Percentiles rank a stretch among this genome's conserved stretches.
Conservation (phyloP, 2,113 vertebrate genomes). For the Callionymus lyra region DNA sequence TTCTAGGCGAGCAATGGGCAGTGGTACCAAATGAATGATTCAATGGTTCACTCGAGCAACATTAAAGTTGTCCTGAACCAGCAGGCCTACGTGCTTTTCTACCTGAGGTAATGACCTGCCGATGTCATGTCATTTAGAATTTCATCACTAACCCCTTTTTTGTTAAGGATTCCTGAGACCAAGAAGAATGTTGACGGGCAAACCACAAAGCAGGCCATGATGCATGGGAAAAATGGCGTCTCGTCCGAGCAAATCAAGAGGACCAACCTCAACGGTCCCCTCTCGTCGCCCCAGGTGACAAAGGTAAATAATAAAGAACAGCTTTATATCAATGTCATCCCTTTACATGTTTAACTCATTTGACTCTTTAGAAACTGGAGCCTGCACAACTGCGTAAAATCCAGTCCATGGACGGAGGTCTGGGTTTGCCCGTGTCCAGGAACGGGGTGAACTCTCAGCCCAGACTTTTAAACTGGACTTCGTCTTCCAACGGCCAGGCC, state of each 20-base stretch:
- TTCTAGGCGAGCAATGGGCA: constrained; percentile 88
- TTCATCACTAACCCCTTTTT: constrained; percentile 1
- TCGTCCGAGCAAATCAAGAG: constrained; percentile 63
- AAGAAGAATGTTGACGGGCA: constrained; percentile 68
- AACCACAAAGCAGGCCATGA: constrained; percentile 45
- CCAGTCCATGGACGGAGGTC: constrained; percentile 69
- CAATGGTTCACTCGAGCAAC: constrained; percentile 82
- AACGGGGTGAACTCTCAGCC: constrained; percentile 42
- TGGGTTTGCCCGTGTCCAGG: constrained; percentile 65
- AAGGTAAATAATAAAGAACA: constrained; percentile 40
- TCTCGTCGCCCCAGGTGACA: constrained; percentile 56
- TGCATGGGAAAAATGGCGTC: constrained; percentile 34
- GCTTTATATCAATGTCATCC: too few species aligned
- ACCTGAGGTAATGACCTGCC: constrained; percentile 72
- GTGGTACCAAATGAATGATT: constrained; percentile 98
- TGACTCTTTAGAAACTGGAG: constrained; percentile 60
- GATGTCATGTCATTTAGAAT: not conserved
- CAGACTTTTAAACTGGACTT: constrained; percentile 54
- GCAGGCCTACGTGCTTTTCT: constrained; percentile 94
- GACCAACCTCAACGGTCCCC: constrained; percentile 50
- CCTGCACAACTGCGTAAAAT: constrained; percentile 61
- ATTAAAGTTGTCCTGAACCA: constrained; percentile 94
- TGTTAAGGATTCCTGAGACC: constrained; percentile 71
- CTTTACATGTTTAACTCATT: too few species aligned
- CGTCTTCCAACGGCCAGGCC: constrained; percentile 32